These are phyloP conservation scores for Puntigrus tetrazona DNA, from an alignment of 2,113 vertebrate species.

Conservation along the genomic window DNA sequence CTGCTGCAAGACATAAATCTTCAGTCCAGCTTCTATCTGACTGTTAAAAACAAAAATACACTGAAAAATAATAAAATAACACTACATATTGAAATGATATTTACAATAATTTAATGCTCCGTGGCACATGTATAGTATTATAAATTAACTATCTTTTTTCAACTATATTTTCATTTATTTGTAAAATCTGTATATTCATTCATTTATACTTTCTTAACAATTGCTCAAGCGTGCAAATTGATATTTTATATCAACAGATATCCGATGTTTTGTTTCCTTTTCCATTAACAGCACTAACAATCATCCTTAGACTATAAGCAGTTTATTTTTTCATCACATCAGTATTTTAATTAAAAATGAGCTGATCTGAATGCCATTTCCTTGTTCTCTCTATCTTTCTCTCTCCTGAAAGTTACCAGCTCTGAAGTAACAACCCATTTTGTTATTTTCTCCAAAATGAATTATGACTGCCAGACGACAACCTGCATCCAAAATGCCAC, in stretches of 20 bases:
- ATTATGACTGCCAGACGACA: constrained; percentile 71
- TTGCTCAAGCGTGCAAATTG: neutral
- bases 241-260: no score
- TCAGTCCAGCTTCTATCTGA: constrained; percentile 2
- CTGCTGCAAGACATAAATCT: constrained; percentile 30
- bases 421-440: constrained; percentile 71
- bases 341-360: no score
- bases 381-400: constrained; percentile 11
- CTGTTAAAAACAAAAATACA: neutral
- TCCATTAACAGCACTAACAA: neutral
- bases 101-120: no score
- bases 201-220: neutral
- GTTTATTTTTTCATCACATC: neutral
- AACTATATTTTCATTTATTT: neutral
- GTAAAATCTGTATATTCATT: neutral
- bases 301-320: neutral
- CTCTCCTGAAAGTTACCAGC: constrained; percentile 66
- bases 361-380: neutral
- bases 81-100: no score
- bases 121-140: no score
- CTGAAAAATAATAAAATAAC: neutral
- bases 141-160: no score
- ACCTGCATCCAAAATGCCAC: constrained; percentile 71
- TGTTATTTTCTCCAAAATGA: constrained; percentile 73
- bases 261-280: neutral